Base-by-base conservation (phyloP, 2,888 invertebrate species). In the Hemistola chrysoprasaria region DNA sequence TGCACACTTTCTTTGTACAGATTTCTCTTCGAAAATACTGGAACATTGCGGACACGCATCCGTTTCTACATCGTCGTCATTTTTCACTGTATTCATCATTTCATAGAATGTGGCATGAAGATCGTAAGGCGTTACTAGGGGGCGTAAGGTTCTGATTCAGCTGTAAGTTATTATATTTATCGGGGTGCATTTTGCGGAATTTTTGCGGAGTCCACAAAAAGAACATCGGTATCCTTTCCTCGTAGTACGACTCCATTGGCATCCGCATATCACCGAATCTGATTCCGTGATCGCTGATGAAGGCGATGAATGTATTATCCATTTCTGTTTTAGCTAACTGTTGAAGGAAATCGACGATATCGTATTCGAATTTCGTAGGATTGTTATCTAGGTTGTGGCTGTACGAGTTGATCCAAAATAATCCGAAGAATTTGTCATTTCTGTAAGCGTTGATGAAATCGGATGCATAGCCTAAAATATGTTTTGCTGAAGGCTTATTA, bases 261-360 rank as follows among this genome's bases (percentile, higher is more conserved):
- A 91, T 78, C 11, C 94, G 83, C 45, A 92, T 91, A 10, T 90
- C 86, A 0, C 95, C 95, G 67, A 91, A 94, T 24, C 95, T 87
- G 62, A 93, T 90, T 0, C 95, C 95, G 62, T 95, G 95, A 66
- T 95, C 95, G 62, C 95, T 95, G 32, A 95, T 74, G 44, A 95
- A 93, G 22, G 95, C 76, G 10, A 95, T 78, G 56, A 95, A 90
- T 0, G 92, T 91, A 28, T 92, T 92, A 23, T 93, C 90, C 37
- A 92, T 82, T 0, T 90, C 91, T 1, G 78, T 79, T 0, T 71
- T 62, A 5, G 90, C 78, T 9, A 94, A 66, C 10, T 87, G 78
- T 38, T 86, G 65, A 30, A 94, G 78, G 57, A 93, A 92, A 0
- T 73, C 57, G 0, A 79, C 63, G 24, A 94, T 70, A 32, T 91